These are phyloP conservation scores for Molanna angustata DNA, from an alignment of 2,888 invertebrate genomes.

Conservation along the genomic window DNA sequence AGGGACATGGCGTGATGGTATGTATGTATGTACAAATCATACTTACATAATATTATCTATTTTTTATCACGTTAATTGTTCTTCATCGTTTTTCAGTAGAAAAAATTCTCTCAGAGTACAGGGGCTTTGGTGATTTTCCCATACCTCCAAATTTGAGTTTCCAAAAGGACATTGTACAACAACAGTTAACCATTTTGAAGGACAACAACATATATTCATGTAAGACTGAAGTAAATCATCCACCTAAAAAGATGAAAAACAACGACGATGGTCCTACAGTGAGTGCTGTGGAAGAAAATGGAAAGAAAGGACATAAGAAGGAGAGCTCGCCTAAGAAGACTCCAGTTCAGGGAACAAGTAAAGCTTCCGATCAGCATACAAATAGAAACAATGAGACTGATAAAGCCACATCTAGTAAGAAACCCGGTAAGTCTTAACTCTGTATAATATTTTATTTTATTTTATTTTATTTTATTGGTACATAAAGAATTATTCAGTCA, in stretches of 20 bases:
- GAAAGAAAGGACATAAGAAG: background rate
- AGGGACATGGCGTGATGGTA: too few relatives aligned
- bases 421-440: too few relatives aligned
- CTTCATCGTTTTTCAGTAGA: constrained; percentile 57
- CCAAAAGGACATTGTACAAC: constrained; percentile 53
- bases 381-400: too few relatives aligned
- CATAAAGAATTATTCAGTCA: too few relatives aligned
- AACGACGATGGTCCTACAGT: background rate
- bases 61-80: constrained; percentile 13
- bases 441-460: too few relatives aligned
- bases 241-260: background rate
- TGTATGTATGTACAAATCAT: too few relatives aligned
- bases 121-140: constrained; percentile 46
- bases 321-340: background rate
- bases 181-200: constrained; percentile 58
- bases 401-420: too few relatives aligned
- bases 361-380: too few relatives aligned
- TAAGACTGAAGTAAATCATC: background rate
- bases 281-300: too few relatives aligned
- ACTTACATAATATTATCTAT: too few relatives aligned
- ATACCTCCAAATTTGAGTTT: constrained; percentile 57
- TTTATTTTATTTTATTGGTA: too few relatives aligned
- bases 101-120: constrained; percentile 54
- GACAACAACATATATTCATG: constrained; percentile 43
- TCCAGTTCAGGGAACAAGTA: background rate